phyloP scores from a whole-genome alignment of 2,113 vertebrate genomes.

The Sciurus niger region DNA sequence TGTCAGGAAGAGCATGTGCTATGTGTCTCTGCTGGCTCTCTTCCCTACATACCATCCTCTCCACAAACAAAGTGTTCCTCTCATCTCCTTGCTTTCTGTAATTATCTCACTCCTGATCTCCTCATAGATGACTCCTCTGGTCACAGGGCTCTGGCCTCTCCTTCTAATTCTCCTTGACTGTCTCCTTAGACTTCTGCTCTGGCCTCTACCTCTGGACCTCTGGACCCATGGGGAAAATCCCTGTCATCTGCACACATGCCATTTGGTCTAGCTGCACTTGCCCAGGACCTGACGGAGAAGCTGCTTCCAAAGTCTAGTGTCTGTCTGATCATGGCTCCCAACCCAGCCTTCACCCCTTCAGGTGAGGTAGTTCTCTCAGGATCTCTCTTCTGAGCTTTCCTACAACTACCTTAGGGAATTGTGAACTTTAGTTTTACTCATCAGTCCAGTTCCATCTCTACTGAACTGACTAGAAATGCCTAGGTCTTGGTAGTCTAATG shows the following conservation, averaged over 20 bases:
- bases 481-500: background rate
- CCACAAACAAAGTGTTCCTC: slow-evolving; percentile 38
- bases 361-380: background rate
- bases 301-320: background rate
- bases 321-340: background rate
- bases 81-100: slow-evolving; percentile 43
- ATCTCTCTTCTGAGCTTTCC: background rate
- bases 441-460: background rate
- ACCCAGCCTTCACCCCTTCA: background rate
- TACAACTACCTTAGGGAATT: background rate
- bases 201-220: background rate
- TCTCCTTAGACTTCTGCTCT: background rate
- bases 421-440: background rate
- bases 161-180: background rate
- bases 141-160: background rate
- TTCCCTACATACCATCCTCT: background rate
- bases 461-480: background rate
- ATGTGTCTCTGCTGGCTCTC: background rate
- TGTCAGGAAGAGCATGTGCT: background rate
- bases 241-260: background rate
- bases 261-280: background rate
- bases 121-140: background rate
- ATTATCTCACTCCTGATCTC: slow-evolving; percentile 37
- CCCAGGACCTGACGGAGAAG: background rate
- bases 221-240: background rate